phyloP scores from a whole-genome alignment of 2,888 invertebrate species.

The Teleiodes luculella region DNA sequence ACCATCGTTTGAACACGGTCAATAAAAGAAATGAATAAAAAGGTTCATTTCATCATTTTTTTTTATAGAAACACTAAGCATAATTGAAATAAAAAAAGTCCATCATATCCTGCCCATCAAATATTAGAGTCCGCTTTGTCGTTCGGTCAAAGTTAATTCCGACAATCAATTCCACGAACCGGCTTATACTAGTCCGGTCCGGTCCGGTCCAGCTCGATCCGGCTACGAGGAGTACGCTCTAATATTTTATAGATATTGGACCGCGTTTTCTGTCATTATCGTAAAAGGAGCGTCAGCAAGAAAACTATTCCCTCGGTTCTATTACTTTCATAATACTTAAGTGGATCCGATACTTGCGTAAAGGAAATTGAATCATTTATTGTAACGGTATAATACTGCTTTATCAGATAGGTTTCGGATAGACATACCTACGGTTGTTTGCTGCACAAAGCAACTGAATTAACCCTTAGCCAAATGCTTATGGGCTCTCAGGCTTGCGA shows the following conservation, averaged over 20 bases:
- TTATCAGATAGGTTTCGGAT: conserved; percentile 69
- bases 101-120: too few species aligned
- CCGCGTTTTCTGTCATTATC: conserved; percentile 75
- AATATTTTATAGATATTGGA: conserved; percentile 77
- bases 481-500: conserved; percentile 4
- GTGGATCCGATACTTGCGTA: conserved; percentile 74
- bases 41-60: too few species aligned
- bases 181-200: conserved; percentile 31
- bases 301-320: conserved; percentile 74
- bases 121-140: too few species aligned
- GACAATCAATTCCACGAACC: conserved; percentile 45
- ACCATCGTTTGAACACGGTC: too few species aligned
- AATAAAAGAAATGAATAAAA: too few species aligned
- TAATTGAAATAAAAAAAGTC: too few species aligned
- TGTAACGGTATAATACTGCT: conserved; percentile 70
- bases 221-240: conserved; percentile 41
- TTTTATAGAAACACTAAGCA: too few species aligned
- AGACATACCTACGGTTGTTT: conserved; percentile 62
- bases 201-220: conserved; percentile 30
- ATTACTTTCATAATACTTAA: conserved; percentile 78
- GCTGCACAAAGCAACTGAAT: conserved; percentile 41
- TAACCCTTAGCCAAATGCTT: conserved; percentile 30
- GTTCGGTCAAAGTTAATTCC: too few species aligned
- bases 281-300: conserved; percentile 77
- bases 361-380: conserved; percentile 77